Evolutionary conservation across 2,797 vertebrate genomes (phyloP), one percentile per base, ranked within the genome.

Genomic region (Sitta carolinensis): DNA sequence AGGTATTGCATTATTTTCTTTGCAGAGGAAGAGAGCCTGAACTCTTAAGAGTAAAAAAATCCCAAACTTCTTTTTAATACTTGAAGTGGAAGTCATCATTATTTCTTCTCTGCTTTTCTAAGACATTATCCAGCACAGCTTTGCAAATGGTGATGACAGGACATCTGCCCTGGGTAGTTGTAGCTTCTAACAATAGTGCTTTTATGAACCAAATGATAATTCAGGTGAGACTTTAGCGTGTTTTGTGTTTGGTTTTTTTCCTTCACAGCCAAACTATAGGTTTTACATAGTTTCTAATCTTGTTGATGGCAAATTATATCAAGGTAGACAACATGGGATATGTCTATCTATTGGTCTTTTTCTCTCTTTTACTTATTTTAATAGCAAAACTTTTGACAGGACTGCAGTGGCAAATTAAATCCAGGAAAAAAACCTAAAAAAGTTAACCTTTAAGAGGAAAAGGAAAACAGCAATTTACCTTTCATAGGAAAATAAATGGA

Each of bases 331-430:
- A 45, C 3, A 26, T 0, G 52, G 17, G 8, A n/a, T 27, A 8
- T 61, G 16, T 42, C 16, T 79, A 38, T 72, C 52, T 67, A 17
- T n/a, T 29, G 14, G 14, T 22, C 9, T 59, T 73, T 86, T 76
- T 43, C 5, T 48, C 12, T 68, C 10, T 61, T 80, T 80, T 38
- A 38, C 8, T 63, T 29, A 20, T 79, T 85, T 72, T 64, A 64
- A 22, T 21, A 72, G 22, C 12, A 38, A 63, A 85, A 67, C 23
- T 30, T 32, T 89, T 96, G 74, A 80, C 34, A 94, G 55, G 57
- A 64, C 16, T 90, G 40, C 73, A 66, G 27, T 66, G 13, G 26
- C 45, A 96, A 92, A 96, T 83, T 78, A 88, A 93, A 96, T 92
- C 14, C 7, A 64, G 52, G 48, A 50, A 62, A 74, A 9, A 5